Percentiles rank a stretch among this genome's conserved stretches.
Conservation (phyloP, 2,888 invertebrate genomes). For the Syrphus vitripennis region DNA sequence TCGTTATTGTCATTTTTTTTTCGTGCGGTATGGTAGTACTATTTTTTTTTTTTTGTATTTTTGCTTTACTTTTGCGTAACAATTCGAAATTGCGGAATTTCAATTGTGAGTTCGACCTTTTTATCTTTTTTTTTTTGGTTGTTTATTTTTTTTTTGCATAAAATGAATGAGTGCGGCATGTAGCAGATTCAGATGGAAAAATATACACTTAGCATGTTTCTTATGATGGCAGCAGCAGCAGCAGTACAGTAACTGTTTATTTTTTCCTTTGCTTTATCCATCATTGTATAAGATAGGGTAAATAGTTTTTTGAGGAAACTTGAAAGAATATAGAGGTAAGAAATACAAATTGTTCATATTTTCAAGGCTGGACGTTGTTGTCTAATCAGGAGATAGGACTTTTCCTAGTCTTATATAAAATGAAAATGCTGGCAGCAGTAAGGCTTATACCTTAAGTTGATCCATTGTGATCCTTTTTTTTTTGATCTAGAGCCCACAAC, state of each 20-base stretch:
- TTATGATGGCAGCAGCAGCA: conserved; percentile 16
- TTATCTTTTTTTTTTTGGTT: not conserved
- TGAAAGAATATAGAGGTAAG: not conserved
- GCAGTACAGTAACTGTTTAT: conserved; percentile 31
- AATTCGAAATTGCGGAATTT: conserved; percentile 62
- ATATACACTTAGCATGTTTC: conserved; percentile 21
- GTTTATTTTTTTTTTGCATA: conserved; percentile 18
- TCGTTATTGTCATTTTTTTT: conserved; percentile 8
- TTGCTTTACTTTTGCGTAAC: conserved; percentile 48
- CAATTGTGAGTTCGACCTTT: conserved; percentile 29
- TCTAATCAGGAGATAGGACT: too few relatives aligned
- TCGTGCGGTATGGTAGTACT: too few relatives aligned
- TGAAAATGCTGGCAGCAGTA: too few relatives aligned
- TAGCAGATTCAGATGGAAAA: conserved; percentile 20
- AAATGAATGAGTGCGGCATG: conserved; percentile 43
- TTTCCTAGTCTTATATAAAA: too few relatives aligned
- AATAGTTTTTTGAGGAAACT: not conserved
- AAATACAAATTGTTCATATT: not conserved
- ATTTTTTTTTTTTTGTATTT: not conserved
- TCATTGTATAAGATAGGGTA: conserved; percentile 5
- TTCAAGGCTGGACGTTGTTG: too few relatives aligned
- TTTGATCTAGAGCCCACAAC: too few relatives aligned
- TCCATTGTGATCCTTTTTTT: too few relatives aligned
- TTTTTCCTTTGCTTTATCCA: not conserved
- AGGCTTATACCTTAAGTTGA: too few relatives aligned